Conservation (phyloP, 2,888 invertebrate genomes). For the Lathronympha strigana region DNA sequence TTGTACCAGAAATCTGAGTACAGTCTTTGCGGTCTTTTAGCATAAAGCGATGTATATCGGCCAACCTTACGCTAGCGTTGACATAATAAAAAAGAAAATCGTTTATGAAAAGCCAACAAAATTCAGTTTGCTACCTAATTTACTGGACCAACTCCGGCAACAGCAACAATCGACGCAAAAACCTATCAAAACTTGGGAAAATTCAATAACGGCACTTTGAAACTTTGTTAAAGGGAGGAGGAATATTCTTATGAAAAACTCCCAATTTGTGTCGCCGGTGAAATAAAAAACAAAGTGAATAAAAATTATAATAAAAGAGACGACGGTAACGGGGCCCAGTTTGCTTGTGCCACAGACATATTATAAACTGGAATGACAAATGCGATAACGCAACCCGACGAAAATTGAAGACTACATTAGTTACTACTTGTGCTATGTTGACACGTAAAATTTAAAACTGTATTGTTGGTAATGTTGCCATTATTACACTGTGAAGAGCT, state of each 20-base stretch:
- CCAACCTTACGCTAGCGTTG: neutral
- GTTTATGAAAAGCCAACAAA: constrained; percentile 45
- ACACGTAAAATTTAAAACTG: too few species aligned
- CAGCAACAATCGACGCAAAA: constrained; percentile 78
- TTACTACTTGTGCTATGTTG: too few species aligned
- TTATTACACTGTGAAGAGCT: too few species aligned
- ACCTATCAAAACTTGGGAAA: constrained; percentile 84
- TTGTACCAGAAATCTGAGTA: too few species aligned
- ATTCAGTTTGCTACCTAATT: constrained; percentile 67
- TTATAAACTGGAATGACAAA: neutral
- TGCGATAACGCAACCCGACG: neutral
- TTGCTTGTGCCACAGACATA: constrained; percentile 50
- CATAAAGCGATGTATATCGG: neutral
- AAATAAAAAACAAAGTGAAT: constrained; percentile 64
- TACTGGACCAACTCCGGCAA: constrained; percentile 66
- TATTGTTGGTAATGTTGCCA: too few species aligned
- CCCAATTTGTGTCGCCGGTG: constrained; percentile 76
- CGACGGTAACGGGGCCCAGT: constrained; percentile 59
- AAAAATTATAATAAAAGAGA: constrained; percentile 43
- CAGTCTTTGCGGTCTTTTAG: neutral
- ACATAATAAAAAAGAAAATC: constrained; percentile 25
- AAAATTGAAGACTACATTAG: too few species aligned
- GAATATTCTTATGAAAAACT: constrained; percentile 76
- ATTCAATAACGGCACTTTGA: constrained; percentile 82
- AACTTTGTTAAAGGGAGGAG: constrained; percentile 80